These are phyloP conservation scores for Kuschelorhynchus macadamiae DNA, from an alignment of 2,888 invertebrate species.

Conservation along the genomic window DNA sequence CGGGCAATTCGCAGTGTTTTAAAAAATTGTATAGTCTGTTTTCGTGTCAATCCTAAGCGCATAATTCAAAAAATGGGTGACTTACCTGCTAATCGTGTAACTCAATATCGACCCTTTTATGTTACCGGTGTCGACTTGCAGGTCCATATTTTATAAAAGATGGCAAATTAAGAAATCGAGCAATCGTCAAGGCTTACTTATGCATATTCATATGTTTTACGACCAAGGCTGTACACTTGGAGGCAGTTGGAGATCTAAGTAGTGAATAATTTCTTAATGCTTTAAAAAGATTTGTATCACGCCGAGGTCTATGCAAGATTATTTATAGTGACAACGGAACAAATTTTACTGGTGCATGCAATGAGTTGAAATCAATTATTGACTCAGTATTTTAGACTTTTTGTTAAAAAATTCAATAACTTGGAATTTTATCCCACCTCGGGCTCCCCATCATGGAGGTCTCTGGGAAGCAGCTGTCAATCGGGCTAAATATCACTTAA, in stretches of 20 bases:
- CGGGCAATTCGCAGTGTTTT: too few relatives aligned
- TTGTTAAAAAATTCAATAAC: constrained; percentile 20
- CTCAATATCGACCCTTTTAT: constrained; percentile 44
- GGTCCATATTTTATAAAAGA: constrained; percentile 43
- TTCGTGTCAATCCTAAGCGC: too few relatives aligned
- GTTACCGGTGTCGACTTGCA: constrained; percentile 44
- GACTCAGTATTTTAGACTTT: constrained; percentile 21
- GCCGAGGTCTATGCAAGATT: constrained; percentile 32
- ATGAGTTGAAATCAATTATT: constrained; percentile 27
- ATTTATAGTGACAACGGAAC: constrained; percentile 36
- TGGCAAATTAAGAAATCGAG: constrained; percentile 41
- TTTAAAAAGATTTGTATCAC: constrained; percentile 35
- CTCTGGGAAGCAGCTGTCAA: constrained; percentile 58
- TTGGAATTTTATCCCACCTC: constrained; percentile 56
- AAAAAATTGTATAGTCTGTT: too few relatives aligned
- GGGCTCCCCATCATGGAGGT: constrained; percentile 57
- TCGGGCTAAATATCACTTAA: constrained; percentile 56
- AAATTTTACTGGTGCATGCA: constrained; percentile 24
- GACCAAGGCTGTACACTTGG: constrained; percentile 47
- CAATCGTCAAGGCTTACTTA: constrained; percentile 41
- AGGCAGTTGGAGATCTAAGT: constrained; percentile 31
- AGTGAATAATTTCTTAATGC: constrained; percentile 34
- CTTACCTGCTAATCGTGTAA: constrained; percentile 41
- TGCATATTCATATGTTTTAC: constrained; percentile 45
- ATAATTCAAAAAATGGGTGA: too few relatives aligned